These are phyloP conservation scores for Acrossocheilus fasciatus DNA, from an alignment of 2,797 vertebrate species.

Conservation along the genomic window DNA sequence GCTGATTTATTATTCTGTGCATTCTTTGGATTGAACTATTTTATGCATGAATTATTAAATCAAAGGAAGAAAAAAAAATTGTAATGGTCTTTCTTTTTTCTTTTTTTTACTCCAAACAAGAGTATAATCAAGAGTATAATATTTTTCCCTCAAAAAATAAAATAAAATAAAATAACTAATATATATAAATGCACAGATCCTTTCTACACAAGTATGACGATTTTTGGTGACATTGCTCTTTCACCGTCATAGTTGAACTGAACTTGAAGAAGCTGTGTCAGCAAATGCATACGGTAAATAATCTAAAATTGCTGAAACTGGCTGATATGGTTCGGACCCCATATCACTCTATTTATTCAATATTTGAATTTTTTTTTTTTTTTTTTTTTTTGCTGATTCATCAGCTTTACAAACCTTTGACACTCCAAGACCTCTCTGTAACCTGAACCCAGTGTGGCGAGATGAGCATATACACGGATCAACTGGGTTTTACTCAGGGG, in stretches of 20 bases:
- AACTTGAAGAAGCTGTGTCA: slow-evolving; percentile 20
- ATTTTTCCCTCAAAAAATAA: neutral
- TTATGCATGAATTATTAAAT: slow-evolving; percentile 29
- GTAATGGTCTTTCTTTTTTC: neutral
- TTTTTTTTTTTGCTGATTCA: slow-evolving; percentile 16
- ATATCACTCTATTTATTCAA: slow-evolving; percentile 26
- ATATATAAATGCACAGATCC: neutral
- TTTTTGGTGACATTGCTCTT: slow-evolving; percentile 24
- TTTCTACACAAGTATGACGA: neutral
- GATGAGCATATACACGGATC: neutral
- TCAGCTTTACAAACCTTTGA: slow-evolving; percentile 27
- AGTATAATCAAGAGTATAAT: neutral
- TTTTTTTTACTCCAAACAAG: neutral
- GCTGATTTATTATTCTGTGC: slow-evolving; percentile 26
- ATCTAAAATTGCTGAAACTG: slow-evolving; percentile 24
- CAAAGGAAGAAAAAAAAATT: neutral
- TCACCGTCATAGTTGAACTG: neutral
- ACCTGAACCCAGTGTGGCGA: neutral
- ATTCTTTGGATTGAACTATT: slow-evolving; percentile 23
- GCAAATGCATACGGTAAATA: slow-evolving; percentile 18
- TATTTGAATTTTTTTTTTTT: neutral
- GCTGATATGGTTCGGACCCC: neutral
- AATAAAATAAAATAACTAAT: neutral
- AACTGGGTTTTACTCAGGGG: neutral
- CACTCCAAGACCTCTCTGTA: neutral